Evolutionary conservation across 2,888 invertebrate species (phyloP), one percentile per base, ranked within the genome.

Genomic region (Pyrochroa serraticornis): DNA sequence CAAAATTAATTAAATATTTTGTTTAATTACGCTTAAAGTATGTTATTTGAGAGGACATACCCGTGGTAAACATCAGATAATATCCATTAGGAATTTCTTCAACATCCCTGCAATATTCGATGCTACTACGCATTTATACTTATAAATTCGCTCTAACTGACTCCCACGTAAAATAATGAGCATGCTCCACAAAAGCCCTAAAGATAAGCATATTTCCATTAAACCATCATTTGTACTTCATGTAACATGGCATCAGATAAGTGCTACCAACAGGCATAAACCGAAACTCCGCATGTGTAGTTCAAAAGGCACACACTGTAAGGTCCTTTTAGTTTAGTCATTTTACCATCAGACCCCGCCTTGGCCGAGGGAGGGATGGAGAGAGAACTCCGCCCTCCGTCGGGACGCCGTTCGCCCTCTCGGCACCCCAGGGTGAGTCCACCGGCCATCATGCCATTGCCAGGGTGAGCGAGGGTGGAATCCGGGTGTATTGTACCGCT

Each of bases 361-460:
- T 50, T 58, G 41, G 46, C 44, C 34, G 37, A 55, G 62, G 63
- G 67, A 60, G 63, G 63, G 64, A 59, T 58, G 54, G 64, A 58
- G 41, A 52, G 41, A 41, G 62, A 63, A 49, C 48, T 52, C 60
- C 64, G 67, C 67, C 69, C 65, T 64, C 57, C 63, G 63, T 63
- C 64, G 65, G 57, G 66, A 66, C 68, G 66, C 65, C 38, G 38
- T 35, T 31, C 42, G 42, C 10, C 54, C 55, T 34, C 50, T 54
- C 50, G 56, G 63, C 61, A 58, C 61, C 67, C 67, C 64, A 60
- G 62, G 64, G 59, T 54, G 58, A 56, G 60, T 60, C 47, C 60
- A 65, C 62, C 70, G 70, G 70, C 70, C 70, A 70, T 70, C 66
- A 68, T 64, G 66, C 63, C 57, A 64, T 58, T 62, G 61, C 49